Evolutionary conservation across 2,113 vertebrate genomes (phyloP), one percentile per base, ranked within the genome.

Genomic region (Neodon shergylaensis): DNA sequence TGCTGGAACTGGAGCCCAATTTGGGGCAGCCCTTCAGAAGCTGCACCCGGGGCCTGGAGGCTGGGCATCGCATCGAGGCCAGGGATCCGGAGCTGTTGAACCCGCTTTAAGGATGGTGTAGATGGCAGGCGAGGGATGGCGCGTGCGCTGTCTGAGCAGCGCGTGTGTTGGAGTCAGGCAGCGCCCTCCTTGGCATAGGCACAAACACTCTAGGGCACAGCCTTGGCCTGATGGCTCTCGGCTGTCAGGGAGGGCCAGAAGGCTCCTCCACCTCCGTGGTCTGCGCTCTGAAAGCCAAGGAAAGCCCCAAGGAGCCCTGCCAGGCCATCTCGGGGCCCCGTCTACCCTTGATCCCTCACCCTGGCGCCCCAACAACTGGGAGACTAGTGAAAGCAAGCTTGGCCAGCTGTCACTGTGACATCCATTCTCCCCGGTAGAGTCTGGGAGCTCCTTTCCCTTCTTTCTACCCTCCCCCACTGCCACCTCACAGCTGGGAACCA

Each of bases 331-430:
- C 79, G 7, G 31, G 91, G 39, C 94, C 90, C 44, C 28, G 83
- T 94, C 94, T 97, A 72, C 76, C 93, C 96, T 70, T 92, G 90
- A 96, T 97, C 95, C 88, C 94, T 86, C 1, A 2, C 44, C 54
- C 87, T 72, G 95, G 96, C 2, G 79, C 95, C 97, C 72, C 61
- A 94, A 83, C 96, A 97, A 97, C 96, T 97, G 95, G 8, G 72
- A 47, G 68, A 81, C 72, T 93, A 22, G 92, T 0, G 5, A 85
- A 73, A 24, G 74, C 58, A 70, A n/a, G 8, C 84, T 10, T 0
- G 24, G 65, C 88, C 97, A 98, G 97, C 97, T 98, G 97, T 97
- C 91, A 49, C 96, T 96, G 94, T 97, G 95, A 96, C 97, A 97
- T 98, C 88, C 97, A 97, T 98, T 97, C 90, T 97, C 97, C 74